phyloP scores from a whole-genome alignment of 2,797 vertebrate genomes.

The Nyctalus aviator region DNA sequence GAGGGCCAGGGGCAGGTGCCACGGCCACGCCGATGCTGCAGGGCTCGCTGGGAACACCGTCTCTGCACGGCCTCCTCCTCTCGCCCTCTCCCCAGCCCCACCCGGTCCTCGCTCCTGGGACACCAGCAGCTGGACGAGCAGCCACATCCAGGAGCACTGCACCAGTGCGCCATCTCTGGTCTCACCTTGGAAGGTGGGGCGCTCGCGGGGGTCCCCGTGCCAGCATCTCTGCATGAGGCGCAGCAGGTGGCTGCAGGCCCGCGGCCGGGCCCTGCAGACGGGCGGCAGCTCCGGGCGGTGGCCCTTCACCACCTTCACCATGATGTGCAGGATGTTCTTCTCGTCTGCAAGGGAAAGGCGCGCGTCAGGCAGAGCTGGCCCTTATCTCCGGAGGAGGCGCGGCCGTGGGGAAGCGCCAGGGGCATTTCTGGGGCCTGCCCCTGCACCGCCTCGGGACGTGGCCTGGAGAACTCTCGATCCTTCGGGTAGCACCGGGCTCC shows the following conservation, averaged over 20 bases:
- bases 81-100: not conserved
- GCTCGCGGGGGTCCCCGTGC: conserved; percentile 91
- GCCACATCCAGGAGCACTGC: not conserved
- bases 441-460: rapidly evolving
- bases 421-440: rapidly evolving
- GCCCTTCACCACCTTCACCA: conserved; percentile 98
- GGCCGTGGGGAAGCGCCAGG: not conserved
- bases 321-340: conserved; percentile 98
- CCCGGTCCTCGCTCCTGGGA: not conserved
- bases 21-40: rapidly evolving
- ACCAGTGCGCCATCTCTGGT: not conserved
- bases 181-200: conserved; percentile 97
- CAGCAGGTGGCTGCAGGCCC: conserved; percentile 92
- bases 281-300: conserved; percentile 94
- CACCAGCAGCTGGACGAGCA: rapidly evolving
- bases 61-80: rapidly evolving
- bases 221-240: conserved; percentile 97
- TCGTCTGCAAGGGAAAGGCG: conserved; percentile 90
- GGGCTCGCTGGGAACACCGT: no score
- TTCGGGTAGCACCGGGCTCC: not conserved
- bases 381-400: rapidly evolving
- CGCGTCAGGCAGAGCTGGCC: not conserved
- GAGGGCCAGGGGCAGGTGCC: rapidly evolving
- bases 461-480: rapidly evolving
- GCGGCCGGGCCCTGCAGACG: conserved; percentile 93